Percentiles rank a stretch among this genome's conserved stretches.
phyloP scores from a whole-genome alignment of 1,140 invertebrate species.

The Geopemphigus sp. region DNA sequence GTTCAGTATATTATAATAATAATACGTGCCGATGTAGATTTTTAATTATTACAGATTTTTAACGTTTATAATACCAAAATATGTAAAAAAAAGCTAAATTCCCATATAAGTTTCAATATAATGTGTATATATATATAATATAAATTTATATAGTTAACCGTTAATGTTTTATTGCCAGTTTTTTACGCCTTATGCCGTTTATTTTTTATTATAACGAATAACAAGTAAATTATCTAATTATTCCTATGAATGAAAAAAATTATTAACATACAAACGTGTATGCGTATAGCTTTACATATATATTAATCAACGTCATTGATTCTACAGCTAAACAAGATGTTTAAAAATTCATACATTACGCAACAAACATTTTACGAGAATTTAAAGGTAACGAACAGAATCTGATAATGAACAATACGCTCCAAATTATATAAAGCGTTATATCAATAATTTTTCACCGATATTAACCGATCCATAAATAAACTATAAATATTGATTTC shows the following conservation, averaged over 20 bases:
- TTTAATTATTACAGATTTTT: too few species aligned
- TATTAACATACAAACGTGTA: too few species aligned
- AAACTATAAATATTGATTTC: background rate
- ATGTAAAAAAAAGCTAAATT: background rate
- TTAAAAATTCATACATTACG: background rate
- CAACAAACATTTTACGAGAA: background rate
- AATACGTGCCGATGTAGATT: too few species aligned
- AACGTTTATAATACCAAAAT: background rate
- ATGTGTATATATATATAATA: too few species aligned
- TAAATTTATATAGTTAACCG: too few species aligned
- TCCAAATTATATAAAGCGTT: background rate
- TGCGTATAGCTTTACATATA: background rate
- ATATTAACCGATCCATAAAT: background rate
- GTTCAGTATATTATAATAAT: too few species aligned
- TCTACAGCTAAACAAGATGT: background rate
- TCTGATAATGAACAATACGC: background rate
- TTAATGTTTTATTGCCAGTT: too few species aligned
- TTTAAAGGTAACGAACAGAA: background rate
- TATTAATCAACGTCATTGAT: background rate
- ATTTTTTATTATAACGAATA: too few species aligned
- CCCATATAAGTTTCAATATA: too few species aligned
- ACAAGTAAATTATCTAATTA: background rate
- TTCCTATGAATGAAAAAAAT: background rate
- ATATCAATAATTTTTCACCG: background rate
- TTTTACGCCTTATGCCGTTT: too few species aligned